A percentile compares a stretch with the other conserved stretches of the same genome.
phyloP scores from a whole-genome alignment of 2,113 vertebrate genomes.

The Glaucidium brasilianum region DNA sequence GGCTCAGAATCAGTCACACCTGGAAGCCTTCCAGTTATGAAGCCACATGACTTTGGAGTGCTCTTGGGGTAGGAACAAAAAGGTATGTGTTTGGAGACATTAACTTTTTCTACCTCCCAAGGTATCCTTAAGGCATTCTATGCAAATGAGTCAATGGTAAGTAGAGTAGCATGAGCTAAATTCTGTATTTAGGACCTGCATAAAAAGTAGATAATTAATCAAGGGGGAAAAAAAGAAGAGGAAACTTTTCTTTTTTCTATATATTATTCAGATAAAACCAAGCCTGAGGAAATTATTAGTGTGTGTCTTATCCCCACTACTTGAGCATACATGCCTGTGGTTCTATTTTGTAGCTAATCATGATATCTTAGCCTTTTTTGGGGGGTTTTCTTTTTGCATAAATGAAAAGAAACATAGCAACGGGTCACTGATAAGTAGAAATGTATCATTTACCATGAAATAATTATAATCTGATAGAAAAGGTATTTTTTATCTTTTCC shows the following conservation, averaged over 20 bases:
- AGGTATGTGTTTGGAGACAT: background rate
- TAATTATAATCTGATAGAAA: background rate
- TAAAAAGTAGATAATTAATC: slow-evolving; percentile 32
- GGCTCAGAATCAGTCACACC: background rate
- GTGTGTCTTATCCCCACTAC: background rate
- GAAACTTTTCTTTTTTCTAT: background rate
- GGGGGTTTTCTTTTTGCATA: background rate
- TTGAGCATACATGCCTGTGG: background rate
- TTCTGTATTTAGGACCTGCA: background rate
- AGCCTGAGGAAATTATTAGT: slow-evolving; percentile 5
- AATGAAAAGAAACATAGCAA: background rate
- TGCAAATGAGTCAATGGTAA: slow-evolving; percentile 35
- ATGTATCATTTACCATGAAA: background rate
- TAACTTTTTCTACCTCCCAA: background rate
- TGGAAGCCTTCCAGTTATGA: background rate
- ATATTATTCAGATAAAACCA: background rate
- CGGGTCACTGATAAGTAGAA: background rate
- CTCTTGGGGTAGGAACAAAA: background rate
- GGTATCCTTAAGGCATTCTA: background rate
- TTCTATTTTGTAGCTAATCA: background rate
- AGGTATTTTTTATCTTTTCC: background rate
- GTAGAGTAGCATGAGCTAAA: background rate
- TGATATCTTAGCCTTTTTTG: background rate
- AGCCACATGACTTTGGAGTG: background rate
- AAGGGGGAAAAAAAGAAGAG: background rate